Percentiles rank a stretch among this genome's conserved stretches.
phyloP scores from a whole-genome alignment of 2,113 vertebrate genomes.

The Noctilio leporinus region DNA sequence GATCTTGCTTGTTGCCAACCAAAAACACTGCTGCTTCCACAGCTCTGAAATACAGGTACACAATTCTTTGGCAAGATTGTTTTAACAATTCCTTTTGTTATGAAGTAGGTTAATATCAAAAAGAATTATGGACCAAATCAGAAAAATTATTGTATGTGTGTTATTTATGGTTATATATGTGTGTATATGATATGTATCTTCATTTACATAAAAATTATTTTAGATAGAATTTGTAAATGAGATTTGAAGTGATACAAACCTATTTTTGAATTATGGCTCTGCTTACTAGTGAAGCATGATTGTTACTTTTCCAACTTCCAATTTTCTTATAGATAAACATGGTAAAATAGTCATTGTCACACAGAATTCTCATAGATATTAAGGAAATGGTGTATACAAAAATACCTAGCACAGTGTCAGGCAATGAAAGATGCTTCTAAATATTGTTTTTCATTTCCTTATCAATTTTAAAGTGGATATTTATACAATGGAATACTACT shows the following conservation, averaged over 20 bases:
- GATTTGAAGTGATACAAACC: background rate
- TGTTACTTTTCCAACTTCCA: background rate
- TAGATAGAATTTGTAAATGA: background rate
- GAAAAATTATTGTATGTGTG: background rate
- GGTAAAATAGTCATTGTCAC: background rate
- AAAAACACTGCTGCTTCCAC: conserved; percentile 80
- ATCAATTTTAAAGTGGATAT: background rate
- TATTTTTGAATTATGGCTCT: background rate
- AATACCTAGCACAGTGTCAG: background rate
- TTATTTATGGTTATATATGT: background rate
- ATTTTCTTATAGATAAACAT: background rate
- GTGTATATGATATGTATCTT: background rate
- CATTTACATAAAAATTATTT: background rate
- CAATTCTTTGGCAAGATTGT: background rate
- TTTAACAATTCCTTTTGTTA: background rate
- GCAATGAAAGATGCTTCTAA: background rate
- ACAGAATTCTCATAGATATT: background rate
- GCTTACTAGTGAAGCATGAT: background rate
- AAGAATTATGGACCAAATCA: background rate
- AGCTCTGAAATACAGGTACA: conserved; percentile 75
- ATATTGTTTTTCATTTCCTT: background rate
- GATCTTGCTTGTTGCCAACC: conserved; percentile 92
- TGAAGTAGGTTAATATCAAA: background rate
- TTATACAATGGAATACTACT: too few species aligned
- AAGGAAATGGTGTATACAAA: background rate